Evolutionary conservation across 1,140 invertebrate genomes (phyloP), one percentile per base, ranked within the genome.

Genomic region (Drosophila asahinai): DNA sequence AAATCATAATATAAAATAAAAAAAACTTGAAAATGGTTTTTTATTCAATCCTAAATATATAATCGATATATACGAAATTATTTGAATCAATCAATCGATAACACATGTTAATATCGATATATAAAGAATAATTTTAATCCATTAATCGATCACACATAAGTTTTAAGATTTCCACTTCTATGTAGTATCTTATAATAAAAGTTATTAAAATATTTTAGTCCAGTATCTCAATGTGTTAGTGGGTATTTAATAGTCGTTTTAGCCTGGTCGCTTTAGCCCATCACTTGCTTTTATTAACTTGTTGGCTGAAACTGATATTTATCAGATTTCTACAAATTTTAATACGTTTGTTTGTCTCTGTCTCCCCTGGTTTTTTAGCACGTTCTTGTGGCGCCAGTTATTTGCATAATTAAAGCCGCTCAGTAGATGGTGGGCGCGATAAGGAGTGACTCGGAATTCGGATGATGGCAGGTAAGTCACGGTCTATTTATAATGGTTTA

Each of bases 331-430:
- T 74, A 68, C 75, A 52, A 47, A 49, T 63, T 75, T 59, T 54
- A 57, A 47, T 62, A n/a, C 48, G 33, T 54, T 63, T 70, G 40
- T 60, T 43, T 62, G n/a, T 67, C 8, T 54, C 15, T 49, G 22
- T 42, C 15, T 57, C 48, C 42, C 45, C 36, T 57, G 38, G 36
- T 57, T 48, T 78, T 81, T 63, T 82, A 87, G 83, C 76, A 65
- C 67, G 66, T 51, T 80, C 79, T 78, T 63, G 61, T 87, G 83
- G 83, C 83, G 83, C 83, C 83, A 87, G 68, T 64, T 78, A 89
- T 87, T 87, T 89, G 83, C 77, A 87, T 87, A 87, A 87, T 89
- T 87, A 81, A 87, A 89, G 57, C 49, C 47, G 51, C 65, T 62
- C 67, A 43, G 22, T 55, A 67, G 80, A 87, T 87, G 73, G 65